Evolutionary conservation across 2,888 invertebrate genomes (phyloP).

Genomic region (Apamea crenata): DNA sequence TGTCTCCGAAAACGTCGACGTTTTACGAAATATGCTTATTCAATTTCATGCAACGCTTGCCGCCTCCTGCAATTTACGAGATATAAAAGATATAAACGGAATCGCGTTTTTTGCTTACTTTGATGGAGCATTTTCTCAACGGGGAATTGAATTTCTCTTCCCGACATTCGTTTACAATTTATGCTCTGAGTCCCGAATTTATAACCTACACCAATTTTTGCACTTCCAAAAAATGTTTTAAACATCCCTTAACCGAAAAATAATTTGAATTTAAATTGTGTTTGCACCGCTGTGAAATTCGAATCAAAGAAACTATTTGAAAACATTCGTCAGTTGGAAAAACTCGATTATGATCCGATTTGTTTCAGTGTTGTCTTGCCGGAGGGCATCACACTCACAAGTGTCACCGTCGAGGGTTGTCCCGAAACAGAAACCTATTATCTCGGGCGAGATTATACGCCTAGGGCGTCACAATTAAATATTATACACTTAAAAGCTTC

Average conservation of each 20-base stretch:
- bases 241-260: slow-evolving; percentile 46
- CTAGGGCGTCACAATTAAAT: slow-evolving; percentile 91
- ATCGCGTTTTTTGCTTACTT: slow-evolving; percentile 91
- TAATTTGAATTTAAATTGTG: slow-evolving; percentile 61
- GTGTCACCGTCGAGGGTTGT: slow-evolving; percentile 89
- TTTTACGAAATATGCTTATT: slow-evolving; percentile 91
- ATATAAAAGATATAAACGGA: slow-evolving; percentile 91
- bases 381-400: slow-evolving; percentile 87
- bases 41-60: slow-evolving; percentile 91
- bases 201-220: slow-evolving; percentile 73
- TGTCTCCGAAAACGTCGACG: slow-evolving; percentile 90
- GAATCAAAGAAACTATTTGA: slow-evolving; percentile 67
- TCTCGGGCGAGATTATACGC: slow-evolving; percentile 91
- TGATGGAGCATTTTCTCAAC: slow-evolving; percentile 90
- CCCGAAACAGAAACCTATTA: slow-evolving; percentile 91
- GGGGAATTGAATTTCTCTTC: slow-evolving; percentile 89
- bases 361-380: slow-evolving; percentile 87
- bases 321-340: slow-evolving; percentile 84
- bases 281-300: slow-evolving; percentile 34
- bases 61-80: slow-evolving; percentile 91
- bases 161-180: slow-evolving; percentile 86
- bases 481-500: slow-evolving; percentile 91
- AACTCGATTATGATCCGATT: slow-evolving; percentile 89
- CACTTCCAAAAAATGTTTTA: slow-evolving; percentile 49
- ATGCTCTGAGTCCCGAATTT: slow-evolving; percentile 81